phyloP scores from a whole-genome alignment of 2,797 vertebrate genomes.

The Gorsachius magnificus region DNA sequence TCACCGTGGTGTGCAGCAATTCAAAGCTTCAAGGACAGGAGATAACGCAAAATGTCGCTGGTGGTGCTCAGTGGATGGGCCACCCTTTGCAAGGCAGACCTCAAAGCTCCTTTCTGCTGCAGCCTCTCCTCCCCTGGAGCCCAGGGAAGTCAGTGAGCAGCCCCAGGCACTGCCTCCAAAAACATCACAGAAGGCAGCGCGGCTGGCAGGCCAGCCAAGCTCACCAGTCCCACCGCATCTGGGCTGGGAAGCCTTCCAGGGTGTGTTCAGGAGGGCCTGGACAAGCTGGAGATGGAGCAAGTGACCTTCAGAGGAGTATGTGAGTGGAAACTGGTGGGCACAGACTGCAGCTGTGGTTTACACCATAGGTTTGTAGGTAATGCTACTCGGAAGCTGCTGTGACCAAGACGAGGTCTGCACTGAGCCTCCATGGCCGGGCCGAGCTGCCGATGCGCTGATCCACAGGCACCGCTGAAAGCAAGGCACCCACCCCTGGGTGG shows the following conservation, averaged over 20 bases:
- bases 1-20: not conserved
- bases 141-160: not conserved
- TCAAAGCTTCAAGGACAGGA: not conserved
- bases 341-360: not conserved
- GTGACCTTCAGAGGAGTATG: not conserved
- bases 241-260: not conserved
- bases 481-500: not conserved
- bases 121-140: not conserved
- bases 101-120: not conserved
- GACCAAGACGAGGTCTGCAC: not conserved
- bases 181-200: not conserved
- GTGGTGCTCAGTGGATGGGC: not conserved
- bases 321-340: not conserved
- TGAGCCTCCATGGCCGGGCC: not conserved
- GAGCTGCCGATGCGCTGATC: not conserved
- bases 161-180: not conserved
- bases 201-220: not conserved
- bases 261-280: not conserved
- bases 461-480: not conserved
- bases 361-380: not conserved
- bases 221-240: not conserved
- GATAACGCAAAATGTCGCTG: not conserved
- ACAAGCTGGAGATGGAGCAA: not conserved
- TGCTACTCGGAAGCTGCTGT: not conserved
- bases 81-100: not conserved